Base-by-base conservation (phyloP, 2,113 vertebrate species). In the Podarcis cretensis region DNA sequence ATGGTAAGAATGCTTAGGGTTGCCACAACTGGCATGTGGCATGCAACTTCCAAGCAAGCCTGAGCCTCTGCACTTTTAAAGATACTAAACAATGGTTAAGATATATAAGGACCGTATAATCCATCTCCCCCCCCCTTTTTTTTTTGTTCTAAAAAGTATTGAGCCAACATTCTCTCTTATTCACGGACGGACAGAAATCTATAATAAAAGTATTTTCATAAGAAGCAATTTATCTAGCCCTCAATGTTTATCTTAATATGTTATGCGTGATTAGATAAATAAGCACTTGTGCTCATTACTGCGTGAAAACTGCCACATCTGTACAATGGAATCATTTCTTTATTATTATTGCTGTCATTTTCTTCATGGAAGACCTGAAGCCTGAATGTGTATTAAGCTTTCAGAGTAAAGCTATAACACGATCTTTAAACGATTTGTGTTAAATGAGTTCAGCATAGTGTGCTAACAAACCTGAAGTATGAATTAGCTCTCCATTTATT, bases 201-300 rank as follows among this genome's bases (percentile, higher is more conserved):
- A 1, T 86, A 83, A 54, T 80, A 85, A 75, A 91, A 94, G 86
- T 74, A 79, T 73, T 90, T 92, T 30, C 79, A 5, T 87, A 69
- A 86, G 74, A 59, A 91, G 54, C n/a, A 87, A 89, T 25, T 3
- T 66, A 68, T 75, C 69, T 92, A 81, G 18, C 8, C 81, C 93
- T 87, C 13, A 20, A 54, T 83, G 65, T 88, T 71, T 90, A 89
- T 27, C 27, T 76, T 12, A 82, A 88, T n/a, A 1, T 3, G 25
- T 87, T 25, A 93, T 69, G 81, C 9, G 84, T 81, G 85, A 83
- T 40, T 77, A 89, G 87, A 27, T 65, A 89, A 74, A 2, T 0
- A 0, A 14, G 0, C 12, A 85, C 71, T 90, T 86, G 14, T 9
- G 1, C 84, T 1, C 79, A 93, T 75, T 79, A 40, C 27, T 1